Conservation (phyloP, 1,140 invertebrate species). For the Metaphire vulgaris region DNA sequence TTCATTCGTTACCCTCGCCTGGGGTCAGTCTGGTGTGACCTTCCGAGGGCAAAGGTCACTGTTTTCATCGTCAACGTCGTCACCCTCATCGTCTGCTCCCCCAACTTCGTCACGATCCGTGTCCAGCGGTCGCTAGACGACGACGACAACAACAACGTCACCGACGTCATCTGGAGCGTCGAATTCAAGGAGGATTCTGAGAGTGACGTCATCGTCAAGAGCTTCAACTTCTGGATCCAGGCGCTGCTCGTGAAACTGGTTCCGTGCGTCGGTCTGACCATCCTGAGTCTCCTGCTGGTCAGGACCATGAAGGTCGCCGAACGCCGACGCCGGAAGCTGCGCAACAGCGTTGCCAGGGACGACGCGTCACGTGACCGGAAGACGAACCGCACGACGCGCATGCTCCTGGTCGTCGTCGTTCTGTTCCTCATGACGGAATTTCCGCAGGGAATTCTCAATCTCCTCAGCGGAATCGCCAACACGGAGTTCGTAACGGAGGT, state of each 20-base stretch:
- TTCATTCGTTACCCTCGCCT: slow-evolving; percentile 63
- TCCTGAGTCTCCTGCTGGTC: slow-evolving; percentile 73
- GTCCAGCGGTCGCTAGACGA: too few relatives aligned
- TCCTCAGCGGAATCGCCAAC: slow-evolving; percentile 40
- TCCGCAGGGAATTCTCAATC: slow-evolving; percentile 58
- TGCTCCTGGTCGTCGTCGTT: slow-evolving; percentile 77
- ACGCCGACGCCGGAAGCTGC: not conserved
- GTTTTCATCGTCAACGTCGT: slow-evolving; percentile 67
- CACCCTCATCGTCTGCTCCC: slow-evolving; percentile 69
- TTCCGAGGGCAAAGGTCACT: slow-evolving; percentile 66
- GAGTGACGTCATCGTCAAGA: slow-evolving; percentile 57
- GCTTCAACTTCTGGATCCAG: slow-evolving; percentile 78
- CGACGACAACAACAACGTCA: too few relatives aligned
- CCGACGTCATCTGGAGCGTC: too few relatives aligned
- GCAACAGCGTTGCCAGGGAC: too few relatives aligned
- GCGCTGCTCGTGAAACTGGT: slow-evolving; percentile 77
- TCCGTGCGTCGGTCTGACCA: slow-evolving; percentile 73
- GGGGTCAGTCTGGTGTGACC: slow-evolving; percentile 62
- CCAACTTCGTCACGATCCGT: slow-evolving; percentile 65
- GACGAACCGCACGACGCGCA: slow-evolving; percentile 79
- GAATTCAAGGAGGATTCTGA: slow-evolving; percentile 58
- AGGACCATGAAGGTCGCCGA: slow-evolving; percentile 46
- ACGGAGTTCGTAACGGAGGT: slow-evolving; percentile 45
- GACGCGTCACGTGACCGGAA: slow-evolving; percentile 29
- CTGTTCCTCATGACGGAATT: slow-evolving; percentile 81